Percentiles rank a stretch among this genome's conserved stretches.
phyloP scores from a whole-genome alignment of 2,888 invertebrate genomes.

The Escarpia spicata region DNA sequence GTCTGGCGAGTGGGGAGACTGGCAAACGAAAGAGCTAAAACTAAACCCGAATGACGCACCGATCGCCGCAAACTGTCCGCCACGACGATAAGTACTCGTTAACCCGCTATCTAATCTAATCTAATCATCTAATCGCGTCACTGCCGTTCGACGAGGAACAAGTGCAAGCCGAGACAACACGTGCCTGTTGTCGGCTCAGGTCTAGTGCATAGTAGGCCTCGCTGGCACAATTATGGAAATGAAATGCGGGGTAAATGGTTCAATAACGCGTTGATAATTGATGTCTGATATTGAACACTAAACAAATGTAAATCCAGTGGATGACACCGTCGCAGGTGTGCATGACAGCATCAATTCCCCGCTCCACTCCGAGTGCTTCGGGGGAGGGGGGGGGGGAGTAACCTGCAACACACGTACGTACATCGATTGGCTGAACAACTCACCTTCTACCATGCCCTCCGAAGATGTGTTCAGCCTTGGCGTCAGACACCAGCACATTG shows the following conservation, averaged over 20 bases:
- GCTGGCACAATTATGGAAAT: background rate
- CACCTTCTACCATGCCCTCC: background rate
- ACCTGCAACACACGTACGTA: background rate
- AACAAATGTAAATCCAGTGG: background rate
- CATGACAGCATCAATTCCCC: background rate
- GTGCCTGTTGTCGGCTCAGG: background rate
- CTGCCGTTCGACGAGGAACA: background rate
- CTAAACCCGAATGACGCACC: too few species aligned
- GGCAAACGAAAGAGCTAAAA: too few species aligned
- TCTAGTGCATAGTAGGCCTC: background rate
- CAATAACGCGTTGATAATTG: background rate
- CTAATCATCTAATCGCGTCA: background rate
- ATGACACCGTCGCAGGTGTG: background rate
- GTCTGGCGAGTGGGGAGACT: too few species aligned
- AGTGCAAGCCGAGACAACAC: background rate
- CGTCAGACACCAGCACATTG: background rate
- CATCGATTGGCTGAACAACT: background rate
- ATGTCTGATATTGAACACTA: background rate
- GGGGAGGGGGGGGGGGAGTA: too few species aligned
- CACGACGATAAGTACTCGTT: too few species aligned
- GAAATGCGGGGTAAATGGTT: background rate
- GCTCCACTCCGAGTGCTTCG: background rate
- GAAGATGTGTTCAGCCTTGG: background rate
- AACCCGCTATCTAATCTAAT: too few species aligned
- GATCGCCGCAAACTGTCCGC: too few species aligned